phyloP scores from a whole-genome alignment of 2,888 invertebrate species.

The Lamproptera curius region DNA sequence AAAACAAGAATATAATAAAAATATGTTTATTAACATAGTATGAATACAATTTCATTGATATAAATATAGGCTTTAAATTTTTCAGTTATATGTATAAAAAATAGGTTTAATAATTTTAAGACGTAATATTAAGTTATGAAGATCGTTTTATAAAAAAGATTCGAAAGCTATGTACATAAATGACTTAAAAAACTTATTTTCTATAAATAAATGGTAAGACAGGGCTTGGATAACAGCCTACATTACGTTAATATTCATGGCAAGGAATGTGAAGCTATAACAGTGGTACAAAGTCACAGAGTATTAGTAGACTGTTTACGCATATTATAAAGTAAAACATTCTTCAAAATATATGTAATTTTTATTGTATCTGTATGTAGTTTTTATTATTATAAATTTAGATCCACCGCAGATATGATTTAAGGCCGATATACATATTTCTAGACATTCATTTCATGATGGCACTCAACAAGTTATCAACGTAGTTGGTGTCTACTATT shows the following conservation, averaged over 20 bases:
- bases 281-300: neutral
- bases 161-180: slow-evolving; percentile 32
- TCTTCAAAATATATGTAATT: too few species aligned
- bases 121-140: slow-evolving; percentile 25
- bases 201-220: slow-evolving; percentile 48
- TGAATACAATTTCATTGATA: slow-evolving; percentile 20
- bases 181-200: slow-evolving; percentile 22
- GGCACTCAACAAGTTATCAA: slow-evolving; percentile 23
- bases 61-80: slow-evolving; percentile 26
- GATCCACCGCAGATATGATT: neutral
- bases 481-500: neutral
- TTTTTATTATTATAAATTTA: too few species aligned
- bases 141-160: neutral
- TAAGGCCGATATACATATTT: slow-evolving; percentile 11
- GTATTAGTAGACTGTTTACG: too few species aligned
- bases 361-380: too few species aligned
- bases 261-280: slow-evolving; percentile 28
- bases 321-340: too few species aligned
- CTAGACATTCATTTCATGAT: slow-evolving; percentile 18
- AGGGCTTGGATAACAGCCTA: slow-evolving; percentile 32
- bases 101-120: slow-evolving; percentile 16
- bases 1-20: slow-evolving; percentile 9
- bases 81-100: slow-evolving; percentile 28
- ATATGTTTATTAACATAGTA: slow-evolving; percentile 21
- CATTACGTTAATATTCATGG: slow-evolving; percentile 32